Conservation (phyloP, 1,140 invertebrate species). For the Aphis craccivora region DNA sequence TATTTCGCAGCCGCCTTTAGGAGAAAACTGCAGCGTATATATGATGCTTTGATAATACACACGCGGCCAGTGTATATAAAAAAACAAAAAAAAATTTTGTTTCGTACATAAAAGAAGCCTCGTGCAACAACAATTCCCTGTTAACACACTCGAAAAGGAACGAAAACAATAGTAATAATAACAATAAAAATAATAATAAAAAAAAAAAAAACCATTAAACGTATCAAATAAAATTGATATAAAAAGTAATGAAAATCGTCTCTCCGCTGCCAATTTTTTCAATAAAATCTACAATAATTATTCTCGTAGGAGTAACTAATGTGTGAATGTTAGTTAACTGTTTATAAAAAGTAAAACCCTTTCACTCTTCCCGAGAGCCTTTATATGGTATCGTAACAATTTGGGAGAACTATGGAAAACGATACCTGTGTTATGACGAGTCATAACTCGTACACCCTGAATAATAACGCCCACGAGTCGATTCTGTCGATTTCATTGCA, state of each 20-base stretch:
- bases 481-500: background rate
- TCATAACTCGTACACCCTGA: background rate
- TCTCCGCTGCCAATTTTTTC: background rate
- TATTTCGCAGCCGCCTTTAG: background rate
- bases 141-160: conserved; percentile 49
- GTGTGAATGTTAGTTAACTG: background rate
- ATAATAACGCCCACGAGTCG: background rate
- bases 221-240: conserved; percentile 13
- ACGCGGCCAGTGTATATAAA: conserved; percentile 35
- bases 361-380: background rate
- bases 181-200: background rate
- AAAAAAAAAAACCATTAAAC: conserved; percentile 32
- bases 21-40: conserved; percentile 14
- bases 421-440: background rate
- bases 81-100: conserved; percentile 36
- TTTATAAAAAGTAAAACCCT: background rate
- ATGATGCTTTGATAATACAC: conserved; percentile 34
- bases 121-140: conserved; percentile 52
- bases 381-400: background rate
- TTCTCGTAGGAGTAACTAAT: background rate
- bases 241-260: background rate
- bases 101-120: conserved; percentile 34
- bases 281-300: background rate
- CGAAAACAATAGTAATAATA: background rate
- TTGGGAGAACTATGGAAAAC: background rate